These are phyloP conservation scores for Nomada goodeniana DNA, from an alignment of 2,888 invertebrate species.

Conservation along the genomic window DNA sequence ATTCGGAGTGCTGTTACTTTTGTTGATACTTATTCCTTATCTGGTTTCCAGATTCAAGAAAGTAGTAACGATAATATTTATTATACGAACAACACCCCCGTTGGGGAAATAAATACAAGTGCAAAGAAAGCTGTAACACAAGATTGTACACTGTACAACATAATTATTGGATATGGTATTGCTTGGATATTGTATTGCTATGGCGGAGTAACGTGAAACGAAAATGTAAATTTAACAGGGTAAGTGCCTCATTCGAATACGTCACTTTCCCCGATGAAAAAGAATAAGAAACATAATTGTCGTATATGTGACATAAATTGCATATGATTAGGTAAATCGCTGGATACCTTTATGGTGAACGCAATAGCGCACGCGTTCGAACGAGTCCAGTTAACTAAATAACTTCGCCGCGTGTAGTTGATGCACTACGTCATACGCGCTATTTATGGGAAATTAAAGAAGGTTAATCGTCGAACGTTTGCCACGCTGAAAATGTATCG, in stretches of 20 bases:
- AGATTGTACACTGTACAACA: no score
- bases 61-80: no score
- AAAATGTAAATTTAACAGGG: background rate
- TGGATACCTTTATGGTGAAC: conserved; percentile 13
- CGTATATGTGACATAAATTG: background rate
- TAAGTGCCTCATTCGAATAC: conserved; percentile 14
- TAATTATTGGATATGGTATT: background rate
- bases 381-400: conserved; percentile 11
- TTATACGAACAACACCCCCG: no score
- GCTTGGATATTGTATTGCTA: background rate
- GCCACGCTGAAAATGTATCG: background rate
- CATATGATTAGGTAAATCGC: conserved; percentile 28
- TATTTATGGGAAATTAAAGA: conserved; percentile 44
- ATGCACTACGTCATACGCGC: conserved; percentile 18
- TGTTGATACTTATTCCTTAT: no score
- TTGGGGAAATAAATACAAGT: no score
- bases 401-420: conserved; percentile 15
- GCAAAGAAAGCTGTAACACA: no score
- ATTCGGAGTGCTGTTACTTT: no score
- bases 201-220: background rate
- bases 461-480: conserved; percentile 35
- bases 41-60: no score
- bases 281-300: background rate
- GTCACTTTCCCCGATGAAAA: background rate
- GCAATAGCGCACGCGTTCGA: conserved; percentile 35